phyloP scores from a whole-genome alignment of 2,888 invertebrate species.

The Spicauda simplicius region DNA sequence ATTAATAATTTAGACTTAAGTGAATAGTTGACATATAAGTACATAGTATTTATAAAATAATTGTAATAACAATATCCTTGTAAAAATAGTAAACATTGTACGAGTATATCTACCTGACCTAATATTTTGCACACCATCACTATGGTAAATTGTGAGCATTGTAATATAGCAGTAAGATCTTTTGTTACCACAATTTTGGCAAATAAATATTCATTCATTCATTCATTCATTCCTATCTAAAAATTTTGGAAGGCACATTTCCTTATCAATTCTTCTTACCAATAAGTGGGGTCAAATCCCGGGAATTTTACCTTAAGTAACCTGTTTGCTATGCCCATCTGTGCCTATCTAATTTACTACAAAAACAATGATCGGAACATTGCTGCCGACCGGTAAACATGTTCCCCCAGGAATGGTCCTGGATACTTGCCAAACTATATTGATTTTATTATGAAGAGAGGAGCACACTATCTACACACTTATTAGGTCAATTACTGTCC shows the following conservation, averaged over 20 bases:
- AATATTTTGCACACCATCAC: too few species aligned
- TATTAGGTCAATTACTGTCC: not conserved
- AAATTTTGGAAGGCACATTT: not conserved
- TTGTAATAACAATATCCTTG: too few species aligned
- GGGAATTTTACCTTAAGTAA: constrained; percentile 12
- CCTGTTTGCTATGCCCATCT: constrained; percentile 34
- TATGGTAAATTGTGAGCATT: too few species aligned
- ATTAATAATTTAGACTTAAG: too few species aligned
- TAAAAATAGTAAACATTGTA: too few species aligned
- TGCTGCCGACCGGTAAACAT: constrained; percentile 48
- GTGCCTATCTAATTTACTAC: constrained; percentile 39
- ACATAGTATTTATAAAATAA: too few species aligned
- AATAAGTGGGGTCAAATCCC: not conserved
- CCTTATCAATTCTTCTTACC: not conserved
- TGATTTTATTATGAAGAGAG: constrained; percentile 43
- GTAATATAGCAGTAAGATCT: too few species aligned
- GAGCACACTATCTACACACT: constrained; percentile 1
- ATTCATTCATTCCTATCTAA: too few species aligned
- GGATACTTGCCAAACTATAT: constrained; percentile 48
- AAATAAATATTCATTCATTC: too few species aligned
- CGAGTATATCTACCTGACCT: too few species aligned
- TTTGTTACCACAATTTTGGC: too few species aligned
- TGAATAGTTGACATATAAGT: too few species aligned
- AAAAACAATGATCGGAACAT: constrained; percentile 50
- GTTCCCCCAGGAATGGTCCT: constrained; percentile 44